Evolutionary conservation across 2,888 invertebrate species (phyloP).

Genomic region (Agrilus biguttatus): DNA sequence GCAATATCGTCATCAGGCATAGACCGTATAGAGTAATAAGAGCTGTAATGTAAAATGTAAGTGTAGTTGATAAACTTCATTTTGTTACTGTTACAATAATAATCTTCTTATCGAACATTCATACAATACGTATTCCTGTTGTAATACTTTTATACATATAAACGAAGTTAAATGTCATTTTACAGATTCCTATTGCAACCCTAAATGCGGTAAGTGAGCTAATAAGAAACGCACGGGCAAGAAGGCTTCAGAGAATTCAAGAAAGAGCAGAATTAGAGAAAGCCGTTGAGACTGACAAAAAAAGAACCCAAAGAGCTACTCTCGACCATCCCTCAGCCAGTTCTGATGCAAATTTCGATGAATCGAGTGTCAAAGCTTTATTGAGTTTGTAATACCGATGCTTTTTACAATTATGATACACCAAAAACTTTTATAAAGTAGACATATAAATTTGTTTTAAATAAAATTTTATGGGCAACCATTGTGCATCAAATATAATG

Average conservation of each 20-base stretch:
- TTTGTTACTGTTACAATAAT: no score
- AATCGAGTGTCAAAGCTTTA: no score
- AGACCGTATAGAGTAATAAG: conserved; percentile 20
- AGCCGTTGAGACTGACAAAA: background rate
- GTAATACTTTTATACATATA: background rate
- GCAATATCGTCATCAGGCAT: conserved; percentile 17
- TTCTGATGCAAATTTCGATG: no score
- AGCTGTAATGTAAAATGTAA: conserved; percentile 21
- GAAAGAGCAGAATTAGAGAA: conserved; percentile 10
- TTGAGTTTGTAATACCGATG: no score
- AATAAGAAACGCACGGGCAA: conserved; percentile 24
- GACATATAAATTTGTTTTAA: no score
- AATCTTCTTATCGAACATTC: background rate
- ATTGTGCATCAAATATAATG: no score
- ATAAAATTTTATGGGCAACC: no score
- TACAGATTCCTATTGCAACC: conserved; percentile 28
- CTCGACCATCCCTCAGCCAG: background rate
- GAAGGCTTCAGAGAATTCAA: conserved; percentile 19
- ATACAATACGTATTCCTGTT: background rate
- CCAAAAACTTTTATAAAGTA: background rate
- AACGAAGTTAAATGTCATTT: conserved; percentile 7
- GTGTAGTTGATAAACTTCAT: conserved; percentile 5
- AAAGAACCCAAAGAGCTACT: background rate
- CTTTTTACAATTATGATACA: background rate
- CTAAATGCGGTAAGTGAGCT: conserved; percentile 25